Percentiles rank a stretch among this genome's conserved stretches.
These are phyloP conservation scores for Acanthosoma haemorrhoidale DNA, from an alignment of 2,888 invertebrate species.

Conservation along the genomic window DNA sequence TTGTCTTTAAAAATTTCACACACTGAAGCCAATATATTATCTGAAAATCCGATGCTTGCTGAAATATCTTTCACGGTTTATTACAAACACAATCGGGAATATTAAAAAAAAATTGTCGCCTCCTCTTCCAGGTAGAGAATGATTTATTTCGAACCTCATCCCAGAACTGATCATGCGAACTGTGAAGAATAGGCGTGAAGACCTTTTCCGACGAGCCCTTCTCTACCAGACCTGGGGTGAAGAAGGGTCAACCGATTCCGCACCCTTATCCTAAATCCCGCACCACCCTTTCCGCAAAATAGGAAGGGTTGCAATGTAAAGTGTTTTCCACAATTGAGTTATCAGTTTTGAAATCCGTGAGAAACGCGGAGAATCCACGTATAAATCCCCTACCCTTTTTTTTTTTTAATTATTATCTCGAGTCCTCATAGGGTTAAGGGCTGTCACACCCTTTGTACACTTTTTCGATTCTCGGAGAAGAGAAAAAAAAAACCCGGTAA, in stretches of 20 bases:
- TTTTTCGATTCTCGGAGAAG: not conserved
- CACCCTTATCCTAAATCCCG: constrained; percentile 4
- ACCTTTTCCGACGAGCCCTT: not conserved
- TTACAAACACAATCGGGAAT: not conserved
- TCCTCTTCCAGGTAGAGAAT: not conserved
- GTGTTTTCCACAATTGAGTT: constrained; percentile 20
- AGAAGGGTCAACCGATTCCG: not conserved
- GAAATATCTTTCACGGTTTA: not conserved
- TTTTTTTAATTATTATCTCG: constrained; percentile 12
- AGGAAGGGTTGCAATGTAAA: constrained; percentile 20
- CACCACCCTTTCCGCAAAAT: constrained; percentile 17
- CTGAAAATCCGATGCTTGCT: not conserved
- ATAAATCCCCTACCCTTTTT: constrained; percentile 8
- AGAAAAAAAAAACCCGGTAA: not conserved
- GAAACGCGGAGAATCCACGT: not conserved
- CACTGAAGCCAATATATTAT: not conserved
- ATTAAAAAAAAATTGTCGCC: not conserved
- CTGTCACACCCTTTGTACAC: constrained; percentile 13
- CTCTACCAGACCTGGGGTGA: too few relatives aligned
- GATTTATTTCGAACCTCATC: constrained; percentile 1
- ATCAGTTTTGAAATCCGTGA: constrained; percentile 9
- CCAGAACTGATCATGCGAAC: not conserved
- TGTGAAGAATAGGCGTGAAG: constrained; percentile 18
- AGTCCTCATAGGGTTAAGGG: constrained; percentile 5
- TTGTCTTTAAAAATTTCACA: not conserved